phyloP scores from a whole-genome alignment of 2,888 invertebrate genomes.

The Linyphia triangularis region DNA sequence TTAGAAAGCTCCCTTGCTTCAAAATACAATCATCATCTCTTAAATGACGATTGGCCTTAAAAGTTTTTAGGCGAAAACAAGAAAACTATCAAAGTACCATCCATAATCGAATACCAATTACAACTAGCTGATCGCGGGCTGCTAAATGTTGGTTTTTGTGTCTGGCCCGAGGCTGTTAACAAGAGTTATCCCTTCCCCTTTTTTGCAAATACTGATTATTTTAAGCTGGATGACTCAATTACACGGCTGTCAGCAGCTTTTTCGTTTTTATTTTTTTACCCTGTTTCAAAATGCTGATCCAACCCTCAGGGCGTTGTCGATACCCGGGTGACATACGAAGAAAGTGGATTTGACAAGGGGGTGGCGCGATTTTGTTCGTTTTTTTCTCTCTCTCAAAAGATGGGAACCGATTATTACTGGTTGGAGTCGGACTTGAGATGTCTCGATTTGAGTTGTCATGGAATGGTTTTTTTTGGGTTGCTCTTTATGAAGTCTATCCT shows the following conservation, averaged over 20 bases:
- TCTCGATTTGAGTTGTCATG: conserved; percentile 27
- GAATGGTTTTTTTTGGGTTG: neutral
- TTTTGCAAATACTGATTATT: conserved; percentile 27
- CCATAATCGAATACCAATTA: conserved; percentile 57
- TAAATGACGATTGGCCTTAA: conserved; percentile 41
- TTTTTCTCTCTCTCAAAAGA: neutral
- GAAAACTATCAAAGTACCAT: conserved; percentile 65
- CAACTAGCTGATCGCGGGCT: conserved; percentile 15
- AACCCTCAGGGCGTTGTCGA: too few species aligned
- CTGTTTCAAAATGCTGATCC: too few species aligned
- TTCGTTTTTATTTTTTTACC: too few species aligned
- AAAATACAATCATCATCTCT: conserved; percentile 35
- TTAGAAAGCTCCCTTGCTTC: neutral
- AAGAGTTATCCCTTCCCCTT: neutral
- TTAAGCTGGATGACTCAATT: conserved; percentile 55
- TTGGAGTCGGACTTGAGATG: conserved; percentile 19
- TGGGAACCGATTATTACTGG: conserved; percentile 51
- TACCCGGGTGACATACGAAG: conserved; percentile 61
- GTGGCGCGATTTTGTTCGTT: neutral
- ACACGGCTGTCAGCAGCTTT: conserved; percentile 36
- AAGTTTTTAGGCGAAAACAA: neutral
- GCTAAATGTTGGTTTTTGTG: conserved; percentile 14
- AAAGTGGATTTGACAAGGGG: conserved; percentile 60
- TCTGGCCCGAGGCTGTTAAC: conserved; percentile 6
- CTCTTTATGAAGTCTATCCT: neutral